Percentiles rank a stretch among this genome's conserved stretches.
Conservation (phyloP, 2,113 vertebrate species). For the Ivindomyrus marchei region DNA sequence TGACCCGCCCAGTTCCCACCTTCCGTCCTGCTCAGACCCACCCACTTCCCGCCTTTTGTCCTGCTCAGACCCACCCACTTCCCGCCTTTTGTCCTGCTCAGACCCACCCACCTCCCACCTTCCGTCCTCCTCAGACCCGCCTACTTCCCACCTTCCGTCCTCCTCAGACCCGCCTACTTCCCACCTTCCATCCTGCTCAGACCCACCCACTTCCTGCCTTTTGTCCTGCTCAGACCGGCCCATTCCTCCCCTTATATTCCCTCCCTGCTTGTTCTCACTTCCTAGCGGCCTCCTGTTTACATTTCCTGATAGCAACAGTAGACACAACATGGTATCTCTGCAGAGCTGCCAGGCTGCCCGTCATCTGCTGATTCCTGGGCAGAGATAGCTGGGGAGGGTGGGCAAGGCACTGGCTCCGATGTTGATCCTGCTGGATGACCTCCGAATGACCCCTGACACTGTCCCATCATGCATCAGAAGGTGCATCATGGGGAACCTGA, state of each 20-base stretch:
- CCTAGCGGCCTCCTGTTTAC: conserved; percentile 25
- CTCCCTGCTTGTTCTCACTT: not conserved
- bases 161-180: not conserved
- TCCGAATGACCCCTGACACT: not conserved
- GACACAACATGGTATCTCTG: conserved; percentile 31
- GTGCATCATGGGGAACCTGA: not conserved
- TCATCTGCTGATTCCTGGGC: not conserved
- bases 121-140: not conserved
- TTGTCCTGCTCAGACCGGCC: not conserved
- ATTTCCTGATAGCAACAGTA: conserved; percentile 30
- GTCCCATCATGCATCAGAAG: not conserved
- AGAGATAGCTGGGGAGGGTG: not conserved
- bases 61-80: not conserved
- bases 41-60: too few relatives aligned
- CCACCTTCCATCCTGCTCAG: not conserved
- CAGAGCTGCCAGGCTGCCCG: not conserved
- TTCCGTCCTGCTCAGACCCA: fast-evolving
- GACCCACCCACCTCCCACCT: not conserved
- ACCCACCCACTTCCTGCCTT: not conserved
- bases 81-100: not conserved
- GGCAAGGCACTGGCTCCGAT: conserved; percentile 23
- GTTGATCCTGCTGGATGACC: conserved; percentile 18
- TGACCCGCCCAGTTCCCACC: not conserved
- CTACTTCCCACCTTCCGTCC: not conserved
- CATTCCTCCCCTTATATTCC: conserved; percentile 12